Percentiles rank a stretch among this genome's conserved stretches.
phyloP scores from a whole-genome alignment of 2,113 vertebrate species.

The Hassar affinis region DNA sequence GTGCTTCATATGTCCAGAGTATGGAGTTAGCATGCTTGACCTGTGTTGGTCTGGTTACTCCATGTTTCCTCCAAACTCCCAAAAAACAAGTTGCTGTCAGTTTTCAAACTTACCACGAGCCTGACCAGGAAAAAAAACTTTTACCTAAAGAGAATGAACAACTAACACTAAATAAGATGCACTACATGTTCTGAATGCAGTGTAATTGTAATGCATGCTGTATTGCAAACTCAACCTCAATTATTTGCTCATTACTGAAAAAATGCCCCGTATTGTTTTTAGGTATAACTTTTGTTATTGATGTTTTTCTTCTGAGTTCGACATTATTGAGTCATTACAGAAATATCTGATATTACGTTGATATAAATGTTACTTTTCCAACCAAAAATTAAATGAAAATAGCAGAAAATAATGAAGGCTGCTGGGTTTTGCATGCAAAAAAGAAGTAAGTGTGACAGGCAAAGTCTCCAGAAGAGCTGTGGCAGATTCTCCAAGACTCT shows the following conservation, averaged over 20 bases:
- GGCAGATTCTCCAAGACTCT: no score
- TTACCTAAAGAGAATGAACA: background rate
- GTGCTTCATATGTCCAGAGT: background rate
- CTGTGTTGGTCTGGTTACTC: background rate
- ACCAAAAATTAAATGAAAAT: no score
- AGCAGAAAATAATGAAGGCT: no score
- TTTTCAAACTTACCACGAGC: background rate
- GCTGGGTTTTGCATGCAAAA: no score
- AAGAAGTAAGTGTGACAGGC: no score
- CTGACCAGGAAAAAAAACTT: background rate
- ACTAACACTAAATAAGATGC: background rate
- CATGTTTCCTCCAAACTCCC: background rate
- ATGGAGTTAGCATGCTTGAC: background rate
- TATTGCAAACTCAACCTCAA: background rate
- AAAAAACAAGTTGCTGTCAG: background rate
- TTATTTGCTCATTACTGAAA: background rate
- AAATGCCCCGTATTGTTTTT: no score
- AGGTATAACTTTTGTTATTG: no score
- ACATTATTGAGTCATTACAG: no score
- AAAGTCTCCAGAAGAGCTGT: no score
- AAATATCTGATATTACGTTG: no score
- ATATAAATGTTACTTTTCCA: no score
- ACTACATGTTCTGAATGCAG: background rate
- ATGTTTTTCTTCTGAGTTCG: no score
- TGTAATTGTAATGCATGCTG: background rate